Conservation (phyloP, 2,888 invertebrate genomes). For the Drosophila mimica region DNA sequence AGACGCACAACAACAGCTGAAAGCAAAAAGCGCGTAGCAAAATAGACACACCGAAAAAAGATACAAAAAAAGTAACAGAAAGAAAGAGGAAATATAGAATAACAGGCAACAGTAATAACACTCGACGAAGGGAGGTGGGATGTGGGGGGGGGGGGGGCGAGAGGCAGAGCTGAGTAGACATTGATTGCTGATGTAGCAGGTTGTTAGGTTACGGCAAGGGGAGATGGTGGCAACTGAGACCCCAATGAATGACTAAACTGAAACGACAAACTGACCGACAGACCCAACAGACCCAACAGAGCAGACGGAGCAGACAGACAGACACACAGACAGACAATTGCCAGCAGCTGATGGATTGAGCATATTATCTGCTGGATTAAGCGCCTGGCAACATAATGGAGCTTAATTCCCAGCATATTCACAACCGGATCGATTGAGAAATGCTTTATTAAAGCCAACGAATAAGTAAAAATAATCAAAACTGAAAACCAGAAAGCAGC, state of each 20-base stretch:
- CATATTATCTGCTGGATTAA: constrained; percentile 56
- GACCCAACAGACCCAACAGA: constrained; percentile 1
- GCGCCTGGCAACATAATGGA: constrained; percentile 40
- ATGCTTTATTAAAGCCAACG: constrained; percentile 8
- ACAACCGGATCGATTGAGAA: neutral
- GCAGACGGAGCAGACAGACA: constrained; percentile 14
- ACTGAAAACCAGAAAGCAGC: neutral
- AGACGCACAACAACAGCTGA: constrained; percentile 28
- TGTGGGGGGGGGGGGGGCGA: neutral
- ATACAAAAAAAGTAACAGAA: constrained; percentile 18
- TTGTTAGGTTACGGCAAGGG: constrained; percentile 65
- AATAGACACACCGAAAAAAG: constrained; percentile 38
- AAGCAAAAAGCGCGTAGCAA: constrained; percentile 59
- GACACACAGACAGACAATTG: constrained; percentile 6
- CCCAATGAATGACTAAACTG: constrained; percentile 51
- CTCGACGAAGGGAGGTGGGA: neutral
- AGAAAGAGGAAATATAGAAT: constrained; percentile 25
- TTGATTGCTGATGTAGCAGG: constrained; percentile 76
- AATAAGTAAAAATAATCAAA: neutral
- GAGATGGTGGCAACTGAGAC: constrained; percentile 29
- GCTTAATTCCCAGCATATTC: constrained; percentile 41
- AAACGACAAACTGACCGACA: constrained; percentile 31
- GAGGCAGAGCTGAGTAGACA: constrained; percentile 61
- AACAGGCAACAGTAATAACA: constrained; percentile 59
- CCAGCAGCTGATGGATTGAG: constrained; percentile 56